Evolutionary conservation across 2,113 vertebrate genomes (phyloP).

Genomic region (Colossoma macropomum): DNA sequence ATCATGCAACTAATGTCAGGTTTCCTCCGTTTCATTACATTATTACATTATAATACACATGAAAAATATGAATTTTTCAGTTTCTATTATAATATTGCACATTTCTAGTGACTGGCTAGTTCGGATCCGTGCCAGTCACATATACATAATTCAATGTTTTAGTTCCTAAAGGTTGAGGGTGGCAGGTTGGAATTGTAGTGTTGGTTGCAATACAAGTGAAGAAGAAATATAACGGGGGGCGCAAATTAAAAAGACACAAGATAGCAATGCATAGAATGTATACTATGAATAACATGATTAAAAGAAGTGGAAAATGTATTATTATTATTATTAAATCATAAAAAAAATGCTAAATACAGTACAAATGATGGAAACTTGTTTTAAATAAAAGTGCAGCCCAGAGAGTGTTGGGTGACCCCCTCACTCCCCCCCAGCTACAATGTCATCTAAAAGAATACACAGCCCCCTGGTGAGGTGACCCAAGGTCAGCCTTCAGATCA

Average conservation of each 20-base stretch:
- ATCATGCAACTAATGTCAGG: slow-evolving; percentile 82
- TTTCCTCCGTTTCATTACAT: slow-evolving; percentile 67
- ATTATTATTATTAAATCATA: slow-evolving; percentile 8
- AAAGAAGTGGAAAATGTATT: slow-evolving; percentile 36
- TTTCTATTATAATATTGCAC: slow-evolving; percentile 84
- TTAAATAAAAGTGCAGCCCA: slow-evolving; percentile 20
- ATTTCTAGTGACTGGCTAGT: slow-evolving; percentile 81
- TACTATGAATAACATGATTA: slow-evolving; percentile 32
- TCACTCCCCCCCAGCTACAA: slow-evolving; percentile 12
- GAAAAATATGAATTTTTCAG: slow-evolving; percentile 66
- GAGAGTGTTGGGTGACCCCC: not conserved
- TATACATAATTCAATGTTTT: slow-evolving; percentile 56
- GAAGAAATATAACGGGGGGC: not conserved
- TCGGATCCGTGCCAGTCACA: slow-evolving; percentile 68
- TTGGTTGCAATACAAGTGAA: slow-evolving; percentile 30
- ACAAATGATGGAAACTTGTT: slow-evolving; percentile 42
- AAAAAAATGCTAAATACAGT: slow-evolving; percentile 51
- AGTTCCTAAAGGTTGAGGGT: slow-evolving; percentile 54
- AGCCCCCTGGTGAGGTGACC: slow-evolving; percentile 3
- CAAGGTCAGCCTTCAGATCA: not conserved
- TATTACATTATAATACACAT: slow-evolving; percentile 82
- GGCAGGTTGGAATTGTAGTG: slow-evolving; percentile 47
- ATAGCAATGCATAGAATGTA: slow-evolving; percentile 48
- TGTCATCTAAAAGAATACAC: not conserved
- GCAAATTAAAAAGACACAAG: not conserved